Base-by-base conservation (phyloP, 2,113 vertebrate genomes). In the Capreolus pygargus region DNA sequence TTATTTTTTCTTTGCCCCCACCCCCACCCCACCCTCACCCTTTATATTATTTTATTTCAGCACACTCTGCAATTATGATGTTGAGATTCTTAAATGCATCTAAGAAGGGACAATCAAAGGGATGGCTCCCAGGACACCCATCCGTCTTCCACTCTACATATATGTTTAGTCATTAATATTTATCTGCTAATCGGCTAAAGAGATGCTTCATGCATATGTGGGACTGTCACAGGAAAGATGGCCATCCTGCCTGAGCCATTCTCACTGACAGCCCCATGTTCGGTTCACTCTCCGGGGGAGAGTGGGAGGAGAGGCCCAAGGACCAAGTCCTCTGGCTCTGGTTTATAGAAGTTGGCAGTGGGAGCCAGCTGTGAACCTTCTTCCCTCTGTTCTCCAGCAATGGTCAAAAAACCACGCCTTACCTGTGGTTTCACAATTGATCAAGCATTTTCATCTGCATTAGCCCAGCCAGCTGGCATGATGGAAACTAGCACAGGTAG, bases 41-140 rank as follows among this genome's bases (percentile, higher is more conserved):
- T 55, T 76, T 86, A 52, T 45, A 61, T 93, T 52, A 79, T 61
- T 78, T 84, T 61, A 30, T 95, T 57, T 55, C 39, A 27, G 7
- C 30, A 3, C 36, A 30, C 6, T 17, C 17, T 88, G 76, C 60
- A 43, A 1, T 87, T 78, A 67, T 19, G 17, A 54, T 23, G 15
- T 43, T 61, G 52, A 61, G 36, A 78, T 74, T 54, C 79, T 95
- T 96, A 83, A 89, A 61, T 64, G 61, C 70, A 36, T 33, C 39
- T 28, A 43, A 86, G 94, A 74, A 64, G 92, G 55, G 78, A 36
- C 87, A 84, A 30, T 95, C 91, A 90, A 74, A 33, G 39, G 15
- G 12, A 33, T 15, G 57, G 85, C 79, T 95, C 94, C 90, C 79
- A 13, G 70, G 92, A 67, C 39, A 17, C 89, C 52, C 16, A 33